Percentiles rank a stretch among this genome's conserved stretches.
Conservation (phyloP, 2,113 vertebrate genomes). For the Clarias batrachus region DNA sequence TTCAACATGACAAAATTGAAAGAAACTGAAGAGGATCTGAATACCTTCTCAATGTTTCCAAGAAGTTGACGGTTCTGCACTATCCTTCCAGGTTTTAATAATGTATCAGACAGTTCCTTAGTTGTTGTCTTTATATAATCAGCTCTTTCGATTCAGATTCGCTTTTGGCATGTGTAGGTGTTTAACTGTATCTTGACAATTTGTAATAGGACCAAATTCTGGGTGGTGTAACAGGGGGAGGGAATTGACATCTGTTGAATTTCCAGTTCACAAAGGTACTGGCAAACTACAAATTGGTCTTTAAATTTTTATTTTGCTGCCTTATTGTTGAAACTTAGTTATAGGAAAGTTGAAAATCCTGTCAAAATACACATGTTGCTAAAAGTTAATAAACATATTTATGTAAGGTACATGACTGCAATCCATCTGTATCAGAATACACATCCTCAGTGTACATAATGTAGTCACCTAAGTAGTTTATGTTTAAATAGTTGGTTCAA, state of each 20-base stretch:
- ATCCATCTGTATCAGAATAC: background rate
- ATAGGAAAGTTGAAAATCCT: background rate
- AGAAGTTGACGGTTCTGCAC: too few species aligned
- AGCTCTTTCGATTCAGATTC: background rate
- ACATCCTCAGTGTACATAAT: background rate
- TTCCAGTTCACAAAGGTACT: background rate
- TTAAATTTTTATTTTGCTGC: background rate
- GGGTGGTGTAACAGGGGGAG: background rate
- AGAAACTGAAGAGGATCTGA: too few species aligned
- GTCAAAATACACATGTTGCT: background rate
- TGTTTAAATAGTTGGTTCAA: background rate
- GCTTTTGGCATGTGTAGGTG: background rate
- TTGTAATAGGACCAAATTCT: background rate
- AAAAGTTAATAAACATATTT: background rate
- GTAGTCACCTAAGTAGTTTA: background rate
- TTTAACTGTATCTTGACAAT: background rate
- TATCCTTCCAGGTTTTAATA: too few species aligned
- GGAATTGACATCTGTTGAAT: background rate
- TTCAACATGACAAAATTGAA: too few species aligned
- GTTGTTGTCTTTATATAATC: too few species aligned
- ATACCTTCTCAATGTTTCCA: too few species aligned
- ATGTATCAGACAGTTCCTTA: too few species aligned
- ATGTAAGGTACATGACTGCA: background rate
- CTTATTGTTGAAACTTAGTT: background rate
- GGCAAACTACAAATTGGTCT: background rate